A percentile compares a stretch with the other conserved stretches of the same genome.
These are phyloP conservation scores for Danaus chrysippus DNA, from an alignment of 2,888 invertebrate species.

Conservation along the genomic window DNA sequence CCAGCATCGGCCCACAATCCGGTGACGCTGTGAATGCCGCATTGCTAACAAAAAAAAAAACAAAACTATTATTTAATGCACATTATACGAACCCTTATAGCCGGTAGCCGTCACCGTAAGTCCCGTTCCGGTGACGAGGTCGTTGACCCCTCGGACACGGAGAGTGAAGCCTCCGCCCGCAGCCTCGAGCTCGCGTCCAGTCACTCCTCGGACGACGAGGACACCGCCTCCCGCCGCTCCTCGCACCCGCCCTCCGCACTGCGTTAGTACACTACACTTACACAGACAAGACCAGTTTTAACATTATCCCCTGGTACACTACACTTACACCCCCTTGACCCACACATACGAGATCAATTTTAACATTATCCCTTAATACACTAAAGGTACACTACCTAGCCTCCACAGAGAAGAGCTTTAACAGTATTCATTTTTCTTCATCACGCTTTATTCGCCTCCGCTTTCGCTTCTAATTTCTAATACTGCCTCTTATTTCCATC, in stretches of 20 bases:
- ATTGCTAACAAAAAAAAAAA: too few species aligned
- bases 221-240: constrained; percentile 68
- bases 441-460: not conserved
- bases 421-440: too few species aligned
- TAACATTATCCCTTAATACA: too few species aligned
- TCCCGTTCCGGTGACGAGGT: constrained; percentile 40
- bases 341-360: not conserved
- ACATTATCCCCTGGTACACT: constrained; percentile 24
- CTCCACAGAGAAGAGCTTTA: not conserved
- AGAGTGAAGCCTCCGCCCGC: constrained; percentile 89
- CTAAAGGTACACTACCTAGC: constrained; percentile 31
- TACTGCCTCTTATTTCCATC: too few species aligned
- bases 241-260: constrained; percentile 48
- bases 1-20: too few species aligned
- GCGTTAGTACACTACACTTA: constrained; percentile 36
- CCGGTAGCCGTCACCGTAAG: constrained; percentile 59
- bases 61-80: not conserved
- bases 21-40: too few species aligned
- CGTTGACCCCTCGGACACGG: constrained; percentile 78
- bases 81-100: constrained; percentile 42
- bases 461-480: not conserved
- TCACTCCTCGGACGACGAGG: constrained; percentile 95
- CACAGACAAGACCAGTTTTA: not conserved
- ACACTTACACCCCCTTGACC: too few species aligned
- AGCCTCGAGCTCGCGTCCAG: constrained; percentile 95